Base-by-base conservation (phyloP, 1,140 invertebrate genomes). In the Macrosteles quadrilineatus region DNA sequence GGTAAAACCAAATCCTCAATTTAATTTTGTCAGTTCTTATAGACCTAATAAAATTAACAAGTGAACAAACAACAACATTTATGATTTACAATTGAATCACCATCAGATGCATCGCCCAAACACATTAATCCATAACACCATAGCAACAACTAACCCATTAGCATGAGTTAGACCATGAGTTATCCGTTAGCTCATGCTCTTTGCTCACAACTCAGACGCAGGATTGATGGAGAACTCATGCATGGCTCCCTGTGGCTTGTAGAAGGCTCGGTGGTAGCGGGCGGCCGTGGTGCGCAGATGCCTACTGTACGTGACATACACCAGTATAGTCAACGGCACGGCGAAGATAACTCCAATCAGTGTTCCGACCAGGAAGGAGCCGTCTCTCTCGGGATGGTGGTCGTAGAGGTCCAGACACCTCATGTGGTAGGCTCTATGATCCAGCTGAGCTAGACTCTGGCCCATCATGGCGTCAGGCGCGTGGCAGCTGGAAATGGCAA, bases 231-330 rank as follows among this genome's bases (percentile, higher is more conserved):
- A 17, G 27, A 69, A 69, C 19, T 47, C 43, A 45, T 69, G 57
- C 19, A 30, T 63, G 23, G 68, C 32, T 14, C 64, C 81, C 3
- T 86, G 77, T 19, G 87, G 81, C 69, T 85, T 89, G 78, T 92
- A 93, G 75, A 91, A 89, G 0, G 88, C 88, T 1, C 90, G 80
- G 0, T 87, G 88, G 47, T 86, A 88, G 0, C 81, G 82, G 0
- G 81, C 84, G 0, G 89, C 87, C 0, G 89, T 87, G 2, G 81
- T 81, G 21, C 81, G 77, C 36, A 77, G 4, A 0, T 86, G 68
- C 23, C 59, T 63, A 9, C 57, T 29, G 57, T 69, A 69, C 11
- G 62, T 32, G 27, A 69, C 36, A 27, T 62, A 40, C 84, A 67
- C 81, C 80, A 73, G 17, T 3, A 64, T 50, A 2, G 43, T 63